These are phyloP conservation scores for Epizoanthus stellaris DNA, from an alignment of 92 coral and sea anemone species.

Conservation along the genomic window DNA sequence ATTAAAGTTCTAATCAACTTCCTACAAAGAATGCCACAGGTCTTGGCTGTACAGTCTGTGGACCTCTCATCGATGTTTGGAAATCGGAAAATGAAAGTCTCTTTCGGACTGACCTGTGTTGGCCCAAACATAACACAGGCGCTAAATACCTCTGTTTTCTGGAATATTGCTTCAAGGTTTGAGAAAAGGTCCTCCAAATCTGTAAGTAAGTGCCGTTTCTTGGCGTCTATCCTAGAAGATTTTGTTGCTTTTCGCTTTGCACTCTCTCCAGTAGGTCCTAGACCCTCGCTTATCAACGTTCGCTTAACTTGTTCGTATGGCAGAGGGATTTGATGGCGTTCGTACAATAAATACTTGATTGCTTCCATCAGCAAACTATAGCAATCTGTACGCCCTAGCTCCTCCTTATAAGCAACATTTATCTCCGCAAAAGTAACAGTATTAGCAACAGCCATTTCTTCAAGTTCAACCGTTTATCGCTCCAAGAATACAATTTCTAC, in stretches of 20 bases:
- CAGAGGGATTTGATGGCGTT: constrained; percentile 88
- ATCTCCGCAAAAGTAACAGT: constrained; percentile 35
- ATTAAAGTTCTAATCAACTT: constrained; percentile 81
- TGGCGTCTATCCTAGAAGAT: constrained; percentile 57
- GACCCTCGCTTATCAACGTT: constrained; percentile 41
- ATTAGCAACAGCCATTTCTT: constrained; percentile 51
- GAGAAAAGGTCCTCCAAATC: constrained; percentile 71
- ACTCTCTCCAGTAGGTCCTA: constrained; percentile 44
- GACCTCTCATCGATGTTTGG: constrained; percentile 39
- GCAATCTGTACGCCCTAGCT: constrained; percentile 46
- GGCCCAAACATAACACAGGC: constrained; percentile 86
- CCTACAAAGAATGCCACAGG: constrained; percentile 70
- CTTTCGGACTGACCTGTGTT: constrained; percentile 95
- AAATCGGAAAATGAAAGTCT: constrained; percentile 71
- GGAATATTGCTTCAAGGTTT: constrained; percentile 75
- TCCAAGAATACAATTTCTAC: neutral
- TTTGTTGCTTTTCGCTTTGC: constrained; percentile 45
- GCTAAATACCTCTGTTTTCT: constrained; percentile 57
- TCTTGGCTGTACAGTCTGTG: constrained; percentile 43
- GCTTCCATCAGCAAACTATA: constrained; percentile 71
- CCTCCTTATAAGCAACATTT: constrained; percentile 59
- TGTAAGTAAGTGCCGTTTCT: constrained; percentile 63
- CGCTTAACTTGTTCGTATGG: constrained; percentile 88
- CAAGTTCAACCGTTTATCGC: neutral
- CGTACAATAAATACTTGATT: constrained; percentile 85